Conservation (phyloP, 1,140 invertebrate genomes). For the Anastatus disparis region DNA sequence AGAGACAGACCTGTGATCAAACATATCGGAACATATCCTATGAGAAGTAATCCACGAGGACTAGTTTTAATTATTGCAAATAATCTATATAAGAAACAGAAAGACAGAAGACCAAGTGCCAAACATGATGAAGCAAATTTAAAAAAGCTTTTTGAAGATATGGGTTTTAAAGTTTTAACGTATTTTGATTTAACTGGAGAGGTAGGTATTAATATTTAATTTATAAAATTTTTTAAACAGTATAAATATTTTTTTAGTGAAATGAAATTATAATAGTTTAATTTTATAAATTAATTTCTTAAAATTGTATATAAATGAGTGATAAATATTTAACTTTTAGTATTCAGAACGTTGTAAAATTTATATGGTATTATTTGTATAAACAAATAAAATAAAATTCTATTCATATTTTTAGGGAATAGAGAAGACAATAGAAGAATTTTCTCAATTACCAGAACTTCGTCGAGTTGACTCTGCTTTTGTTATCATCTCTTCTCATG, state of each 20-base stretch:
- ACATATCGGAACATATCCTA: slow-evolving; percentile 59
- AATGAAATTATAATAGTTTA: no score
- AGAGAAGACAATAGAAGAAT: slow-evolving; percentile 50
- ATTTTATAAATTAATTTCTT: no score
- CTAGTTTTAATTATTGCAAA: slow-evolving; percentile 71
- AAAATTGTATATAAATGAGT: no score
- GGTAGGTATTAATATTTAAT: slow-evolving; percentile 46
- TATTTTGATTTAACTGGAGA: slow-evolving; percentile 60
- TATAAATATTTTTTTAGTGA: no score
- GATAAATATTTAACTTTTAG: no score
- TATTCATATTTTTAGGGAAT: slow-evolving; percentile 57
- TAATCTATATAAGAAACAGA: slow-evolving; percentile 50
- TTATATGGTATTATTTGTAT: not conserved
- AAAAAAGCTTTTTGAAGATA: slow-evolving; percentile 64
- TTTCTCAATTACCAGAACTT: slow-evolving; percentile 58
- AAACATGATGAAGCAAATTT: slow-evolving; percentile 67
- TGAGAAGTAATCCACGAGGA: slow-evolving; percentile 69
- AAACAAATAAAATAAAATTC: no score
- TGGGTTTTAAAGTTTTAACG: slow-evolving; percentile 68
- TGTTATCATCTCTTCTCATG: slow-evolving; percentile 72
- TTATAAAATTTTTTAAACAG: not conserved
- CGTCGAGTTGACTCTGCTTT: slow-evolving; percentile 67
- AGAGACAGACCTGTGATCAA: slow-evolving; percentile 45
- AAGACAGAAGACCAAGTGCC: slow-evolving; percentile 63
- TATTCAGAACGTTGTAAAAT: no score